phyloP scores from a whole-genome alignment of 2,888 invertebrate genomes.

The Poecilus cupreus region DNA sequence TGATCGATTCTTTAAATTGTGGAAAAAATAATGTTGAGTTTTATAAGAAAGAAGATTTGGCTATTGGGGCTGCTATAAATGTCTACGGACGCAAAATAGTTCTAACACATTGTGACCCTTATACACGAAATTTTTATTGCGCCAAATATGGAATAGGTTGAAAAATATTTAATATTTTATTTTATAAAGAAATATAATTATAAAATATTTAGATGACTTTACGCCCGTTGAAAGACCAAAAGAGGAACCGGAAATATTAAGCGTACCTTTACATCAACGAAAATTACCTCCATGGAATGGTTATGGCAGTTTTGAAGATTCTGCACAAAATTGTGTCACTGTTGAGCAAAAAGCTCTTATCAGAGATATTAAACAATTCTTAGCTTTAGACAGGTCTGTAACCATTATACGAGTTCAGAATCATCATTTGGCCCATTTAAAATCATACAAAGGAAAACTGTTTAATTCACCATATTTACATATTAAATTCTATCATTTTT shows the following conservation, averaged over 20 bases:
- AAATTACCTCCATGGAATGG: conserved; percentile 92
- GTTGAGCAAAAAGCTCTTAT: conserved; percentile 87
- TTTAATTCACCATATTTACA: too few species aligned
- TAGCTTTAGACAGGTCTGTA: conserved; percentile 83
- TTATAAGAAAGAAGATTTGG: conserved; percentile 84
- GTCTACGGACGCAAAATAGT: conserved; percentile 88
- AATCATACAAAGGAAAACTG: too few species aligned
- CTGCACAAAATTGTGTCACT: conserved; percentile 88
- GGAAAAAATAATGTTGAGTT: conserved; percentile 74
- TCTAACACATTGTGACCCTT: conserved; percentile 88
- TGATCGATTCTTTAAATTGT: conserved; percentile 76
- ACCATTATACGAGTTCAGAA: too few species aligned
- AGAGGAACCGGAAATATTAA: conserved; percentile 66
- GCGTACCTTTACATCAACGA: conserved; percentile 70
- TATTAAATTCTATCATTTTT: too few species aligned
- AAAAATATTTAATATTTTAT: background rate
- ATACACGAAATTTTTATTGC: conserved; percentile 89
- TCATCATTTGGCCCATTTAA: too few species aligned
- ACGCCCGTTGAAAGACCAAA: conserved; percentile 76
- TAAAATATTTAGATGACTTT: conserved; percentile 76
- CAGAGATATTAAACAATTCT: conserved; percentile 86
- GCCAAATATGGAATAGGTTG: conserved; percentile 80
- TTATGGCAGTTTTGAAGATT: conserved; percentile 92
- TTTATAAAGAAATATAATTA: conserved; percentile 1
- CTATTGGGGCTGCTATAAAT: conserved; percentile 87